These are phyloP conservation scores for Peromyscus attwateri DNA, from an alignment of 2,797 vertebrate genomes.

Conservation along the genomic window DNA sequence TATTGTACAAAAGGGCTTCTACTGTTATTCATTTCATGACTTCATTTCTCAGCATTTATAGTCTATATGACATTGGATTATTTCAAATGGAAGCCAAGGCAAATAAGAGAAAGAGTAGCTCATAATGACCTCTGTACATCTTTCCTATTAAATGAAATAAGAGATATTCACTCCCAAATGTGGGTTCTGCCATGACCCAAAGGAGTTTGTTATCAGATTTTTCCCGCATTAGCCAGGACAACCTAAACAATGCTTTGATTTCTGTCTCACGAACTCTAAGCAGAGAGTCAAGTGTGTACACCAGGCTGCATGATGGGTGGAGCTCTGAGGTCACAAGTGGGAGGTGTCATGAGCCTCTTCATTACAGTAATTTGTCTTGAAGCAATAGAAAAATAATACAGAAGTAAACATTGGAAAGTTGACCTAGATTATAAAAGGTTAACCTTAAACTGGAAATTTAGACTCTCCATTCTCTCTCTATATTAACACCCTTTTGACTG, in stretches of 20 bases:
- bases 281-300: not conserved
- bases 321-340: not conserved
- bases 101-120: not conserved
- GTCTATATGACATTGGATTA: not conserved
- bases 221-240: not conserved
- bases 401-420: not conserved
- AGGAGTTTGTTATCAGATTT: not conserved
- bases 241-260: not conserved
- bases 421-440: not conserved
- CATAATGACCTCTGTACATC: not conserved
- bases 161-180: not conserved
- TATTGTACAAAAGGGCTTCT: not conserved
- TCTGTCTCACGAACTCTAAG: not conserved
- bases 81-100: not conserved
- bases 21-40: not conserved
- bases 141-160: not conserved
- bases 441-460: not conserved
- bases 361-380: not conserved
- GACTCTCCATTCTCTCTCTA: not conserved
- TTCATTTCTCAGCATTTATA: constrained; percentile 10
- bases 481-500: not conserved
- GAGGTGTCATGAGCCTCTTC: not conserved
- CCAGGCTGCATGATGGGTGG: not conserved
- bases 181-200: not conserved
- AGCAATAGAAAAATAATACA: not conserved